Conservation (phyloP, 2,797 vertebrate genomes). For the Euthynnus affinis region DNA sequence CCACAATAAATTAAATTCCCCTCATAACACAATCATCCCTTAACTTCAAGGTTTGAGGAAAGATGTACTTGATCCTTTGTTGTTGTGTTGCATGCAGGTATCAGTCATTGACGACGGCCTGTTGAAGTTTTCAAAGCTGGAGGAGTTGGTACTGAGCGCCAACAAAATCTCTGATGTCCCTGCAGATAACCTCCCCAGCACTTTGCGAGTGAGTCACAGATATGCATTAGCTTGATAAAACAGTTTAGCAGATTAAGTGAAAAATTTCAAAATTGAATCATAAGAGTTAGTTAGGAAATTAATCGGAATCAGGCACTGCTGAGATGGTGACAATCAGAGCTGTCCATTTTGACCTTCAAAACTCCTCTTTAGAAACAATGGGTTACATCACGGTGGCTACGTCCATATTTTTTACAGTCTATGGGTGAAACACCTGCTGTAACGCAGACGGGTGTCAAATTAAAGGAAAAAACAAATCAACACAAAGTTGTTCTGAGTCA, state of each 20-base stretch:
- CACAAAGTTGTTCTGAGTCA: too few relatives aligned
- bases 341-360: too few relatives aligned
- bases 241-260: neutral
- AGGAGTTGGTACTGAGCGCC: conserved; percentile 88
- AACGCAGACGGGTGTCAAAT: neutral
- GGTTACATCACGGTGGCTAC: too few relatives aligned
- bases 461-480: too few relatives aligned
- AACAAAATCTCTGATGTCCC: conserved; percentile 86
- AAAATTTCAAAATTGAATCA: neutral
- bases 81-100: conserved; percentile 78
- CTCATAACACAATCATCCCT: too few relatives aligned
- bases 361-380: too few relatives aligned
- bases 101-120: conserved; percentile 84
- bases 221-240: neutral
- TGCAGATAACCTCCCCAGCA: conserved; percentile 83
- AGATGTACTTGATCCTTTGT: neutral
- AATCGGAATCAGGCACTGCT: too few relatives aligned
- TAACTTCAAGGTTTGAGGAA: neutral
- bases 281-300: too few relatives aligned
- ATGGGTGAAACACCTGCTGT: neutral
- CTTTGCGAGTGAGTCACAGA: conserved; percentile 82
- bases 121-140: conserved; percentile 86
- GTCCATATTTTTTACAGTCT: too few relatives aligned
- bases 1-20: too few relatives aligned
- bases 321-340: too few relatives aligned